Evolutionary conservation across 2,797 vertebrate genomes (phyloP).

Genomic region (Sebastes cheni): DNA sequence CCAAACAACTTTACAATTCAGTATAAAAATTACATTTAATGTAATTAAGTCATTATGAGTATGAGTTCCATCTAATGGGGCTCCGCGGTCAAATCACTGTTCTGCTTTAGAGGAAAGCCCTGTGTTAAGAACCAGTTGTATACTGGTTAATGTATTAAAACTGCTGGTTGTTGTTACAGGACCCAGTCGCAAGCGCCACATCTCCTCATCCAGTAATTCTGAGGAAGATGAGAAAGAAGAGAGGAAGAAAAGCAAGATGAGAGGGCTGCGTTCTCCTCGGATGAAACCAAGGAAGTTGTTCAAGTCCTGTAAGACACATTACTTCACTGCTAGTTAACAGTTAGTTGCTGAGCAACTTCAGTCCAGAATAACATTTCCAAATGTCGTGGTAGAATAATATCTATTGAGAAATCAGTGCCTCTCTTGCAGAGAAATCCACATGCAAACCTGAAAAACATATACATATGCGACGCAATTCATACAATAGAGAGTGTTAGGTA

Average conservation of each 20-base stretch:
- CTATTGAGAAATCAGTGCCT: neutral
- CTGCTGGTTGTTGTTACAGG: slow-evolving; percentile 43
- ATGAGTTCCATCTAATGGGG: neutral
- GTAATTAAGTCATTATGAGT: neutral
- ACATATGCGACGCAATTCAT: no score
- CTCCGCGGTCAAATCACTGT: neutral
- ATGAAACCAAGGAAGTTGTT: slow-evolving; percentile 77
- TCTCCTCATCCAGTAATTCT: slow-evolving; percentile 65
- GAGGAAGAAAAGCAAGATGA: slow-evolving; percentile 54
- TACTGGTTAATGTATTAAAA: neutral
- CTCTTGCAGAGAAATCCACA: neutral
- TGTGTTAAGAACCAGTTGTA: neutral
- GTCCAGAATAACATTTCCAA: neutral
- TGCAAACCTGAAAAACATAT: neutral
- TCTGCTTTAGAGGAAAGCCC: neutral
- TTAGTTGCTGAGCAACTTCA: neutral
- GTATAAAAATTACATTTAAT: neutral
- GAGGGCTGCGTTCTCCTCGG: slow-evolving; percentile 34
- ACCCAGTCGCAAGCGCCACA: slow-evolving; percentile 74
- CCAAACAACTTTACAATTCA: neutral
- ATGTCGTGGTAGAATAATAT: neutral
- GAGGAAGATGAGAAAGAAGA: slow-evolving; percentile 68
- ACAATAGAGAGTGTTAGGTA: no score
- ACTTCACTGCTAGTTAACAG: neutral
- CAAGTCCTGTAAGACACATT: slow-evolving; percentile 67